Conservation (phyloP, 2,888 invertebrate species). For the Carabus problematicus region DNA sequence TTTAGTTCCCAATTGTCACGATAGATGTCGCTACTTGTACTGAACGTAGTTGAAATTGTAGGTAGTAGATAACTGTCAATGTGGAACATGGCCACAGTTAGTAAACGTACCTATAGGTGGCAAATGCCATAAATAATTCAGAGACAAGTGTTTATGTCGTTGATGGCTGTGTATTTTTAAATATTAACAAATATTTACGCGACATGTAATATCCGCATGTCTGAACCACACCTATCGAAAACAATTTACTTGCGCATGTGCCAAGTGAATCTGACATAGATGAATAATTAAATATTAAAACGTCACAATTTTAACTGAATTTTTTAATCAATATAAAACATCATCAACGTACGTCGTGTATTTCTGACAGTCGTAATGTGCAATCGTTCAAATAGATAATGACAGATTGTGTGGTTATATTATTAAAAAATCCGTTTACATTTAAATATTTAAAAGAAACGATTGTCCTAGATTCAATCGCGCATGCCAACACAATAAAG, state of each 20-base stretch:
- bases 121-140: conserved; percentile 18
- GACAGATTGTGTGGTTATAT: not conserved
- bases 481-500: conserved; percentile 44
- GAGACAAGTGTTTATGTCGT: not conserved
- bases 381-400: not conserved
- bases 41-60: not conserved
- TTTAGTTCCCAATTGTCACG: not conserved
- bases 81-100: not conserved
- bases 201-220: not conserved
- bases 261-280: conserved; percentile 17
- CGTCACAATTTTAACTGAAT: conserved; percentile 18
- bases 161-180: too few relatives aligned
- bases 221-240: conserved; percentile 30
- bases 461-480: conserved; percentile 40
- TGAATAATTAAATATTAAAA: conserved; percentile 19
- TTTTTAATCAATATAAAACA: conserved; percentile 14
- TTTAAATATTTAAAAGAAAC: conserved; percentile 20
- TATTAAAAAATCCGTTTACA: too few relatives aligned
- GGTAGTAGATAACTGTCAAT: conserved; percentile 4
- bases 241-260: conserved; percentile 35
- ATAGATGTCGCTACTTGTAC: conserved; percentile 9
- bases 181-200: not conserved
- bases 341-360: too few relatives aligned
- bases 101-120: conserved; percentile 1
- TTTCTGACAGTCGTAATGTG: not conserved